These are phyloP conservation scores for Sebastes alutus DNA, from an alignment of 2,797 vertebrate species.

Conservation along the genomic window DNA sequence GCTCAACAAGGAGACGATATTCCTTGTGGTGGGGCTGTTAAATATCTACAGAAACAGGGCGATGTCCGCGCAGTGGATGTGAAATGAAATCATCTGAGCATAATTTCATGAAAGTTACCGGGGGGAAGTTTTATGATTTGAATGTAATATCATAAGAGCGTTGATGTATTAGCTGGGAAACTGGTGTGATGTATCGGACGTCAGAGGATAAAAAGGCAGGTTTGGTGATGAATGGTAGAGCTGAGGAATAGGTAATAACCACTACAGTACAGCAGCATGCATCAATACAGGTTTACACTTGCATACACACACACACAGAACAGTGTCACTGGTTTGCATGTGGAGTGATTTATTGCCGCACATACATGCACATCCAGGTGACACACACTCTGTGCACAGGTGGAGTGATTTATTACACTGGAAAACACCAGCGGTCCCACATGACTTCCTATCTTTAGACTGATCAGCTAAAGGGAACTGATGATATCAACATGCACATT, in stretches of 20 bases:
- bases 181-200: not conserved
- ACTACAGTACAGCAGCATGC: not conserved
- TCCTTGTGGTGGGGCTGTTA: no score
- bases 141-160: not conserved
- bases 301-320: not conserved
- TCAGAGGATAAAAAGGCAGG: no score
- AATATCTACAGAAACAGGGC: no score
- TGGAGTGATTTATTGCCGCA: slow-evolving; percentile 28
- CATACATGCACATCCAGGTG: not conserved
- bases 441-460: not conserved
- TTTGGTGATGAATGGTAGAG: not conserved
- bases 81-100: no score
- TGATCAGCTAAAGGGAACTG: slow-evolving; percentile 23
- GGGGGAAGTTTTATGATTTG: not conserved
- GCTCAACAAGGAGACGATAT: no score
- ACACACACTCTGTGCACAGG: not conserved
- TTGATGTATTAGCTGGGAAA: not conserved
- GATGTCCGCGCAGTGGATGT: no score
- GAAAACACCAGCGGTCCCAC: slow-evolving; percentile 5
- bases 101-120: no score
- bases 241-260: not conserved
- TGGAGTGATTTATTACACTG: slow-evolving; percentile 57
- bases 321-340: not conserved
- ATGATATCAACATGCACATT: not conserved
- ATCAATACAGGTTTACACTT: not conserved